Evolutionary conservation across 2,113 vertebrate genomes (phyloP).

Genomic region (Oryzias woworae): DNA sequence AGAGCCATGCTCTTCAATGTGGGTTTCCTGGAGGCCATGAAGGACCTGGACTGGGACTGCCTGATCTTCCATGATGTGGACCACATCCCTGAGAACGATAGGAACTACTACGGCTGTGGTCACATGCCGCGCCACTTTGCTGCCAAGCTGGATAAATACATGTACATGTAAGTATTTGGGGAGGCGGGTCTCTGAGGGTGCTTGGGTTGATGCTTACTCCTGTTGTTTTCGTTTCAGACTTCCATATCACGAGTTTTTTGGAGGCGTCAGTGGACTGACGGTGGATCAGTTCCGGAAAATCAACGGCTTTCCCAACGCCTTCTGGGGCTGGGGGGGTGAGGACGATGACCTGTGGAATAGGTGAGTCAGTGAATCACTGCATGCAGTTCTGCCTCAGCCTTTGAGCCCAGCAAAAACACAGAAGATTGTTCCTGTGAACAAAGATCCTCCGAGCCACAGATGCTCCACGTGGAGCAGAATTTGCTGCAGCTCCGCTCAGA

Average conservation of each 20-base stretch:
- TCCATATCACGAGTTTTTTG: conserved; percentile 93
- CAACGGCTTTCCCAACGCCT: conserved; percentile 95
- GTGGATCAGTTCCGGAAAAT: conserved; percentile 93
- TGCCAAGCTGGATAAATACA: conserved; percentile 94
- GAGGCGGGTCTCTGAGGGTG: neutral
- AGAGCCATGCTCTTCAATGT: conserved; percentile 98
- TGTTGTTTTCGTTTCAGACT: conserved; percentile 75
- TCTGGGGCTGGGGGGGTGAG: conserved; percentile 98
- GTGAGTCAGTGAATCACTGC: conserved; percentile 57
- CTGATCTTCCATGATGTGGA: conserved; percentile 95
- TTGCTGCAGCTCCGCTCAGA: neutral
- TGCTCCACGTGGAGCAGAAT: neutral
- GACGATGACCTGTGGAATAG: conserved; percentile 98
- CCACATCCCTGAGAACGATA: conserved; percentile 93
- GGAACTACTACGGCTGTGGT: conserved; percentile 94
- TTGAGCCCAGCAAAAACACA: too few relatives aligned
- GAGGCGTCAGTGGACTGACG: conserved; percentile 92
- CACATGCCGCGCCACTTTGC: conserved; percentile 97
- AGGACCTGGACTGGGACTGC: conserved; percentile 94
- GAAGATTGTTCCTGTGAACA: too few relatives aligned
- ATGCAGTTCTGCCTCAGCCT: neutral
- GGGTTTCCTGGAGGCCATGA: conserved; percentile 95
- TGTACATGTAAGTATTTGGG: conserved; percentile 89
- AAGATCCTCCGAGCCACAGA: neutral
- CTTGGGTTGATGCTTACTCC: neutral